phyloP scores from a whole-genome alignment of 2,888 invertebrate species.

The Mactromeris polynyma region DNA sequence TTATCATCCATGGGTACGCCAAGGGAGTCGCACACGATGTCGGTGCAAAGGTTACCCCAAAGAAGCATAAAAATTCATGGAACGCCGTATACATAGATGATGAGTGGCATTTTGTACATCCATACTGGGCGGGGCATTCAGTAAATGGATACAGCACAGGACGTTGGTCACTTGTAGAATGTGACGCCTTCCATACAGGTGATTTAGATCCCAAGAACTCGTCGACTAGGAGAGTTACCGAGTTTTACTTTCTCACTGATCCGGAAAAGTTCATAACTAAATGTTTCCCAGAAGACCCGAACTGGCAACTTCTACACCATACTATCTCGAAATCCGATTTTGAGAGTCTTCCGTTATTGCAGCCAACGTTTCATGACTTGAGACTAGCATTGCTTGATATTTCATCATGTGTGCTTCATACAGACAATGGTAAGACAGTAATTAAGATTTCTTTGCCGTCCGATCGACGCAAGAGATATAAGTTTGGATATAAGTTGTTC shows the following conservation, averaged over 20 bases:
- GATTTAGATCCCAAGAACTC: not conserved
- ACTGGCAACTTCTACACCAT: slow-evolving; percentile 74
- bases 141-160: slow-evolving; percentile 69
- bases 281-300: slow-evolving; percentile 71
- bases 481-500: slow-evolving; percentile 67
- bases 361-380: slow-evolving; percentile 73
- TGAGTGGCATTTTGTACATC: slow-evolving; percentile 80
- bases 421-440: slow-evolving; percentile 65
- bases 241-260: slow-evolving; percentile 76
- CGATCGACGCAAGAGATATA: slow-evolving; percentile 48
- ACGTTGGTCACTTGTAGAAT: slow-evolving; percentile 76
- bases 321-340: slow-evolving; percentile 68
- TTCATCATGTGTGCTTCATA: slow-evolving; percentile 62
- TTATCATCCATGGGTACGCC: slow-evolving; percentile 77
- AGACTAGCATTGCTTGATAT: slow-evolving; percentile 55
- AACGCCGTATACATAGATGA: slow-evolving; percentile 78
- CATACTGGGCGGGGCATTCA: slow-evolving; percentile 78
- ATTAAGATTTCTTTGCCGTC: slow-evolving; percentile 61
- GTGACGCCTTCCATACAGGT: slow-evolving; percentile 63
- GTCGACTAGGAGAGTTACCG: slow-evolving; percentile 61
- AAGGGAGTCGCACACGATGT: slow-evolving; percentile 80
- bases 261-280: slow-evolving; percentile 72
- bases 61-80: slow-evolving; percentile 77
- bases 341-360: slow-evolving; percentile 70
- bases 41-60: slow-evolving; percentile 71